These are phyloP conservation scores for Hippolais icterina DNA, from an alignment of 2,113 vertebrate genomes.

Conservation along the genomic window DNA sequence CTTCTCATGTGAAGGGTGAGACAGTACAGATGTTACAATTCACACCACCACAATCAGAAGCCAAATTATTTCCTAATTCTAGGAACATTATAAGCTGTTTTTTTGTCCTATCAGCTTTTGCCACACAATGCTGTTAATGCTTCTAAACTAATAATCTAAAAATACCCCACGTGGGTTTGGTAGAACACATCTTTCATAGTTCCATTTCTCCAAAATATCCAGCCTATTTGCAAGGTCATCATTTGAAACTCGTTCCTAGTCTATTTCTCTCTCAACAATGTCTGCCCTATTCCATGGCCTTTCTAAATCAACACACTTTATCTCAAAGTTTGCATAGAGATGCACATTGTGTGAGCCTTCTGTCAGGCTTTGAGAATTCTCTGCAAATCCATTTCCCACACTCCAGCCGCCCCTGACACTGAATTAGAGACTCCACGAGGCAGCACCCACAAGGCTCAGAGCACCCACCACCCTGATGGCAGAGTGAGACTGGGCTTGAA, in stretches of 20 bases:
- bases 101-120: neutral
- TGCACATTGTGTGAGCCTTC: neutral
- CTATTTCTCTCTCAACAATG: neutral
- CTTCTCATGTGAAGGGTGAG: neutral
- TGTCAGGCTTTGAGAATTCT: neutral
- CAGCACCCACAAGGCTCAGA: neutral
- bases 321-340: neutral
- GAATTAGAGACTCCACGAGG: rapidly evolving
- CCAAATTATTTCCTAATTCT: neutral
- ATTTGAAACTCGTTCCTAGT: neutral
- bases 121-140: neutral
- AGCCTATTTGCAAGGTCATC: neutral
- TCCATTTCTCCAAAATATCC: neutral
- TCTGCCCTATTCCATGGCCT: neutral
- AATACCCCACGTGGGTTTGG: neutral
- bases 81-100: neutral
- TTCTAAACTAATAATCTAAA: neutral
- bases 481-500: neutral
- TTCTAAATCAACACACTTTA: neutral
- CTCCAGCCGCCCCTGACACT: rapidly evolving
- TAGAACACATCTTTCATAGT: neutral
- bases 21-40: neutral
- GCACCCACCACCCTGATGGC: no score
- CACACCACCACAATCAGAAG: no score
- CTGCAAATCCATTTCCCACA: neutral